These are phyloP conservation scores for Chromoteleia sp. DNA, from an alignment of 2,888 invertebrate genomes.

Conservation along the genomic window DNA sequence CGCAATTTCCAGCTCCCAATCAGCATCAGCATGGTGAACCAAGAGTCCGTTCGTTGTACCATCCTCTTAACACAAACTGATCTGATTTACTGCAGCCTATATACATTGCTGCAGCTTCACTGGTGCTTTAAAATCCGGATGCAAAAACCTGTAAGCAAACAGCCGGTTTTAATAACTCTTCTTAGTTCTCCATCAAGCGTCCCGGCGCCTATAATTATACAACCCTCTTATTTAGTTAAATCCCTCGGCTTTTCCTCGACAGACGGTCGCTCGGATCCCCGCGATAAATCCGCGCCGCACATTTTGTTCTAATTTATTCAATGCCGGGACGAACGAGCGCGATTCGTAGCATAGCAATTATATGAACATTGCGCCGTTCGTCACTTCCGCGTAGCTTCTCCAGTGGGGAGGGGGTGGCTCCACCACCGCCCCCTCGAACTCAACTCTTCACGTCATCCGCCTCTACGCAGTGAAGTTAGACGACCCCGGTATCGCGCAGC, in stretches of 20 bases:
- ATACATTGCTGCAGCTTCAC: too few species aligned
- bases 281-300: constrained; percentile 12
- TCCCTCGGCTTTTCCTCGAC: constrained; percentile 6
- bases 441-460: constrained; percentile 39
- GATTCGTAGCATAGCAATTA: constrained; percentile 32
- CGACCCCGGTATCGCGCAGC: constrained; percentile 65
- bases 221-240: constrained; percentile 45
- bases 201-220: constrained; percentile 24
- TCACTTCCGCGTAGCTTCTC: constrained; percentile 15
- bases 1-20: too few species aligned
- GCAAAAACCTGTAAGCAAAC: constrained; percentile 19
- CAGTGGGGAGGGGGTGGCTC: not conserved
- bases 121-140: not conserved
- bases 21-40: too few species aligned
- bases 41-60: too few species aligned
- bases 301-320: constrained; percentile 47
- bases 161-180: constrained; percentile 31
- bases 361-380: constrained; percentile 34
- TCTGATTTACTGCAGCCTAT: too few species aligned
- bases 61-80: too few species aligned
- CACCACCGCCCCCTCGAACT: not conserved
- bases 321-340: constrained; percentile 5
- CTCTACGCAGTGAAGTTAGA: constrained; percentile 49
- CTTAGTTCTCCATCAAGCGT: constrained; percentile 23
- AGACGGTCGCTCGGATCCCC: not conserved